phyloP scores from a whole-genome alignment of 2,113 vertebrate species.

The Aepyceros melampus region DNA sequence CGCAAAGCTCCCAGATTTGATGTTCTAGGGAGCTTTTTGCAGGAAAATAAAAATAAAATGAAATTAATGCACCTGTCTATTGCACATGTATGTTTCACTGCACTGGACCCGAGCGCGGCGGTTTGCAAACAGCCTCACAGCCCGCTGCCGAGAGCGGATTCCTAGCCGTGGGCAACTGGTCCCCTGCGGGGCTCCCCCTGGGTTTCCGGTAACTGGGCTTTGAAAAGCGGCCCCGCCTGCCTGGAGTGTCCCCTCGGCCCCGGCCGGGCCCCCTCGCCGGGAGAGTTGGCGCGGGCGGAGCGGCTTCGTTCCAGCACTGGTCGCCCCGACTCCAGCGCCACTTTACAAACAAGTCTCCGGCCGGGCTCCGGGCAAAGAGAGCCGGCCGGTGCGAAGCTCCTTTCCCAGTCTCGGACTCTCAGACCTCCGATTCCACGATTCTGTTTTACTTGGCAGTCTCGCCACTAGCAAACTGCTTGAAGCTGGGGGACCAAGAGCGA shows the following conservation, averaged over 20 bases:
- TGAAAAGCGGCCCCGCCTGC: background rate
- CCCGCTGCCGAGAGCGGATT: background rate
- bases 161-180: background rate
- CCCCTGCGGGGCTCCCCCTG: background rate
- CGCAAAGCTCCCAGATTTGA: slow-evolving; percentile 21
- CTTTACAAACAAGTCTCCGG: slow-evolving; percentile 61
- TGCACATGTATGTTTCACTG: slow-evolving; percentile 20
- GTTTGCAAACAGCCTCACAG: slow-evolving; percentile 18
- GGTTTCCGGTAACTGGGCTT: slow-evolving; percentile 62
- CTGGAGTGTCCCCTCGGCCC: slow-evolving; percentile 30
- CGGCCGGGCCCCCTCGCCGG: background rate
- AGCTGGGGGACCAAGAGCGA: background rate
- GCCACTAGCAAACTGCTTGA: background rate
- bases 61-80: slow-evolving; percentile 66
- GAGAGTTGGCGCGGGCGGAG: slow-evolving; percentile 44
- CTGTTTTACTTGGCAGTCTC: background rate
- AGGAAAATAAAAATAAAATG: slow-evolving; percentile 52
- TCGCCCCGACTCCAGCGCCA: slow-evolving; percentile 53
- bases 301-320: slow-evolving; percentile 65
- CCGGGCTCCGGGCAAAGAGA: background rate
- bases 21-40: background rate
- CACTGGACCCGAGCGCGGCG: background rate
- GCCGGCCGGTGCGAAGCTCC: background rate
- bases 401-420: background rate
- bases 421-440: background rate